phyloP scores from a whole-genome alignment of 2,113 vertebrate genomes.

The Pteruthius melanotis region DNA sequence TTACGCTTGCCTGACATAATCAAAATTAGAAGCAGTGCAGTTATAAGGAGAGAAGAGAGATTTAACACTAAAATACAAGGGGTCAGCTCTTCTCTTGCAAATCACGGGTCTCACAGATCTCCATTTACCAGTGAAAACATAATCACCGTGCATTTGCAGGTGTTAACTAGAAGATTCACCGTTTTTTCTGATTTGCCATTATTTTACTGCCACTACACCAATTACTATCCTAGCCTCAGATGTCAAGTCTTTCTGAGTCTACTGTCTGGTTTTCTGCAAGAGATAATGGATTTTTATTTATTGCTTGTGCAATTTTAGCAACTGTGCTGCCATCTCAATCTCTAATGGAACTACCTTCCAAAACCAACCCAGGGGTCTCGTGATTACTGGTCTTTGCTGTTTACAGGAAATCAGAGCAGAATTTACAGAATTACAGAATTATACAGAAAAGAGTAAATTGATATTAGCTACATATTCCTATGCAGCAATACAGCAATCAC shows the following conservation, averaged over 20 bases:
- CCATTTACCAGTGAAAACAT: neutral
- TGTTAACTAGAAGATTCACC: neutral
- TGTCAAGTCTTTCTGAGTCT: neutral
- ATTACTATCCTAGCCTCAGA: neutral
- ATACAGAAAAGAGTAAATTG: neutral
- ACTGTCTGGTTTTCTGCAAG: neutral
- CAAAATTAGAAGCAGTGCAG: neutral
- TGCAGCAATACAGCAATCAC: neutral
- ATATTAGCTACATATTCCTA: neutral
- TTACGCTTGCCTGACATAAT: neutral
- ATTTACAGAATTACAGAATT: neutral
- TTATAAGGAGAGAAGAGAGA: neutral
- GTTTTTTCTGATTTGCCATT: neutral
- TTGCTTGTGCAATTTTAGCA: neutral
- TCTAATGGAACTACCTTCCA: neutral
- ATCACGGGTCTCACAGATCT: neutral
- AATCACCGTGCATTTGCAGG: neutral
- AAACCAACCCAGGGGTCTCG: neutral
- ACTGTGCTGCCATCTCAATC: neutral
- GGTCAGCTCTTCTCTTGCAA: neutral
- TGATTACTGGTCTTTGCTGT: neutral
- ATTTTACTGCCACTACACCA: neutral
- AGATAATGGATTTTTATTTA: neutral
- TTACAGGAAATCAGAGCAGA: neutral
- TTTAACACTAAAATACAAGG: neutral